Evolutionary conservation across 1,140 invertebrate species (phyloP), one percentile per base, ranked within the genome.

Genomic region (Meloidogyne exigua): DNA sequence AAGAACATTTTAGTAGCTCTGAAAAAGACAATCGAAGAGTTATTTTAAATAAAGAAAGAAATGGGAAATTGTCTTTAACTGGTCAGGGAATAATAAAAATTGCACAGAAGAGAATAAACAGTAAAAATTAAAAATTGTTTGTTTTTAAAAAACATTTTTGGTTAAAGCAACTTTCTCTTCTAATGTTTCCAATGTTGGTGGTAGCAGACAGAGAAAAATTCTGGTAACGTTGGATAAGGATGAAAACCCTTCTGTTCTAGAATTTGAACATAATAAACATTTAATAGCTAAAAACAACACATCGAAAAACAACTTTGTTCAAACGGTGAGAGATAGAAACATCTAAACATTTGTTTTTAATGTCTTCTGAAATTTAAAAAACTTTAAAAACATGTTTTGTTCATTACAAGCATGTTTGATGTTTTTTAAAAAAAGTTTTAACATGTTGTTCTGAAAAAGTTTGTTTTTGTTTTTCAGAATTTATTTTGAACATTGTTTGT

Each of bases 21-120:
- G 49, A 57, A 9, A 18, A 57, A n/a, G 49, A 57, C 0, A 57
- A 57, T 10, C 18, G 49, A 7, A 57, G n/a, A n/a, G 49, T 57
- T n/a, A 57, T 57, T 57, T n/a, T 7, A 4, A 57, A 57, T 57
- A 57, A 57, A n/a, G 49, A 4, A n/a, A 57, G n/a, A 57, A 57
- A 57, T 57, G n/a, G n/a, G 4, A 57, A 57, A 57, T 57, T 57
- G n/a, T 57, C 49, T 4, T 57, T 57, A 57, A n/a, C 49, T 57
- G n/a, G 49, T n/a, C 49, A 57, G 10, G 49, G n/a, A 57, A 57
- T 57, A 57, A 57, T n/a, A 57, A 57, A n/a, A 57, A 57, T 57
- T n/a, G 49, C 49, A n/a, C 49, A 57, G 10, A 57, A 49, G 21
- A 57, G 49, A 18, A 57, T 57, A n/a, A 57, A 57, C 21, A n/a